These are phyloP conservation scores for Gerosis bhagava DNA, from an alignment of 2,888 invertebrate species.

Conservation along the genomic window DNA sequence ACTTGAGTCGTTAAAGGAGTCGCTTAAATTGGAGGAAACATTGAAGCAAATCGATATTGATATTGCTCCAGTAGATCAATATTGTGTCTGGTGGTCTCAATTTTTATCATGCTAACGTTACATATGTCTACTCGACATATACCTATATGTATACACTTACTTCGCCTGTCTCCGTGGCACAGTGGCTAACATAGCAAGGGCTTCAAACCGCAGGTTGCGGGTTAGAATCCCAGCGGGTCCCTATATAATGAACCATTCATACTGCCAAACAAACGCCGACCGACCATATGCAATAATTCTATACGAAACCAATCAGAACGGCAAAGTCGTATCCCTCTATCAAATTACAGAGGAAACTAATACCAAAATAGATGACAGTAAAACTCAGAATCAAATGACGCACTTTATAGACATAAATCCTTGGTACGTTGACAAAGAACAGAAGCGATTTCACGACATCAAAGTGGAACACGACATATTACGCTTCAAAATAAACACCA, in stretches of 20 bases:
- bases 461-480: constrained; percentile 82
- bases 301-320: constrained; percentile 49
- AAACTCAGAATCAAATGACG: constrained; percentile 71
- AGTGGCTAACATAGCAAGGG: too few relatives aligned
- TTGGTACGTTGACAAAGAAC: constrained; percentile 76
- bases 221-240: constrained; percentile 74
- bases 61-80: too few relatives aligned
- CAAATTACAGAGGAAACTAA: constrained; percentile 67
- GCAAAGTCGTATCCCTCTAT: constrained; percentile 59
- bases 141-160: too few relatives aligned
- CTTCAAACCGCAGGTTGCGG: too few relatives aligned
- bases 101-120: too few relatives aligned
- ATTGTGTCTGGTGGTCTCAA: too few relatives aligned
- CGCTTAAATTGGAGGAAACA: too few relatives aligned
- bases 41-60: too few relatives aligned
- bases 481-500: constrained; percentile 80
- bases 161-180: too few relatives aligned
- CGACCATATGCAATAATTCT: constrained; percentile 82
- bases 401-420: constrained; percentile 72
- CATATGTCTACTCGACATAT: too few relatives aligned
- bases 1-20: too few relatives aligned
- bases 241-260: constrained; percentile 82
- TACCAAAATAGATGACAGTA: constrained; percentile 70
- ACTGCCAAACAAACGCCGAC: constrained; percentile 78
- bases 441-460: constrained; percentile 82